Evolutionary conservation across 2,113 vertebrate species (phyloP), one percentile per base, ranked within the genome.

Genomic region (Suncus etruscus): DNA sequence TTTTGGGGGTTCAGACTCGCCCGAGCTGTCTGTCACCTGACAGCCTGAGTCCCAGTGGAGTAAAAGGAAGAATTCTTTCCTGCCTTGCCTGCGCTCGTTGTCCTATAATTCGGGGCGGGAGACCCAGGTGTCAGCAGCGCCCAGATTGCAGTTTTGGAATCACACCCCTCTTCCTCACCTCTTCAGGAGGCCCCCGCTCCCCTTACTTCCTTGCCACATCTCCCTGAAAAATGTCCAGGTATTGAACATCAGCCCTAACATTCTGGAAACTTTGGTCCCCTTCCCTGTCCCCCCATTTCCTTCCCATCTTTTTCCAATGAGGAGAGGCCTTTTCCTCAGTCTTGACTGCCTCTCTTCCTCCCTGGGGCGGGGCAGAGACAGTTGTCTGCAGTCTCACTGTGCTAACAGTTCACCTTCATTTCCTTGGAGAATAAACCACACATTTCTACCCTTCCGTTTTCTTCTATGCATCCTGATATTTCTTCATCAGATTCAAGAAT

Each of bases 391-490:
- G 70, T 61, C 50, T 93, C 79, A 72, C 69, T 31, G 24, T 58
- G 83, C 58, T 27, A 54, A 80, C 68, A 50, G 31, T 76, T 94
- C 78, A 39, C 78, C 72, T 45, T 84, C 66, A 18, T 81, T 75
- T 87, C 58, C 31, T 89, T 82, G 10, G 83, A 88, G 90, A 92
- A 91, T 93, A 89, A 94, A 94, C 3, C 7, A 76, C 69, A 32
- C 91, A 39, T 31, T 39, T 61, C 66, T 45, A 84, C 0, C 4
- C 51, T 73, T 84, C n/a, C 72, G 50, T 95, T 70, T 95, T 58
- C 47, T 48, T 78, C 76, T n/a, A 29, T 86, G 90, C 29, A 88
- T 63, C 45, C 32, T 88, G 70, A 58, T 20, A 72, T 39, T 91
- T 78, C 70, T 77, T 85, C 5, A 74, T 83, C 18, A 25, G n/a